Evolutionary conservation across 2,113 vertebrate species (phyloP), one percentile per base, ranked within the genome.

Genomic region (Ptilorrhoa leucosticta): DNA sequence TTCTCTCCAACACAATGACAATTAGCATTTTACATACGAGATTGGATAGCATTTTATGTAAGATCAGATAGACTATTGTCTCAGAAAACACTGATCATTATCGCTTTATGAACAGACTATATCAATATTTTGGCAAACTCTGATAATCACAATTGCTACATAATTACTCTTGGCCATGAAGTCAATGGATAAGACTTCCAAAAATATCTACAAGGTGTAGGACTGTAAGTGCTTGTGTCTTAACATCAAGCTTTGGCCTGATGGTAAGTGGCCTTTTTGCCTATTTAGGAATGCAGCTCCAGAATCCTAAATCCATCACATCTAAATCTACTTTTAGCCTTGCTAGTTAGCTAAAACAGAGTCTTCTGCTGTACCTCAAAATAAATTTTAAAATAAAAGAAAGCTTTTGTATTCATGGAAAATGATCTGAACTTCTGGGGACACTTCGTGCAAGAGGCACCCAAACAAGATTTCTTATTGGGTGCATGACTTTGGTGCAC

Each of bases 401-500:
- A 86, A 45, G 1, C 4, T 58, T 65, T 81, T 3, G 1, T 37
- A 20, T 51, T 68, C 33, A 10, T 47, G 44, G n/a, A 68, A 87
- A 73, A 83, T 44, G 4, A 35, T 48, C 31, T 65, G 37, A 78
- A 83, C 5, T 9, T 70, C 9, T 33, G 14, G 4, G 15, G 8
- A 30, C 8, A 23, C 27, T 85, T 68, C 47, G 10, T 12, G 5
- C 26, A 35, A 56, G 30, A 79, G 12, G 11, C 17, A 60, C 8
- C 28, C 39, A 58, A 75, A 89, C 6, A 75, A 60, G 13, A 18
- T 71, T 73, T 94, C 50, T 35, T 57, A 9, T 28, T 15, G 8
- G 27, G 45, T 35, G 30, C 42, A 26, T 42, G 51, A 81, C 14
- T 31, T 53, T 2, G 0, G 4, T 6, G 2, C 1, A 1, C 15